phyloP scores from a whole-genome alignment of 2,888 invertebrate genomes.

The Mimachlamys varia region DNA sequence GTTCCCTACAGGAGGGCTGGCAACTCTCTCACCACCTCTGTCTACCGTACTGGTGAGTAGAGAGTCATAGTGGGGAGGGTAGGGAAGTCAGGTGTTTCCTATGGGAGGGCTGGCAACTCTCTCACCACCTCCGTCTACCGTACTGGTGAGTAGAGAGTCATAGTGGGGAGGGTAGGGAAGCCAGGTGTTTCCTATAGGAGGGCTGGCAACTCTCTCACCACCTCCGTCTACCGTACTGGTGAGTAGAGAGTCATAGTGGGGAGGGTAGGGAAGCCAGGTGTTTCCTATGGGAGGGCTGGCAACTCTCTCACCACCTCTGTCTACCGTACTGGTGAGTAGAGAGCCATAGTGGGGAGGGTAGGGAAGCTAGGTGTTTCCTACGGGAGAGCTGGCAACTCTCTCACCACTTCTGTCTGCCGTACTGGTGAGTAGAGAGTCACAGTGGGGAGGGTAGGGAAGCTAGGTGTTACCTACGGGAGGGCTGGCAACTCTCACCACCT shows the following conservation, averaged over 20 bases:
- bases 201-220: slow-evolving; percentile 62
- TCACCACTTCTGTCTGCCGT: slow-evolving; percentile 62
- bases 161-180: too few species aligned
- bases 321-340: slow-evolving; percentile 67
- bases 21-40: slow-evolving; percentile 61
- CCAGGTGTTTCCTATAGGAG: slow-evolving; percentile 64
- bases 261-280: slow-evolving; percentile 66
- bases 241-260: too few species aligned
- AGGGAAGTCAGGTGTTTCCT: slow-evolving; percentile 61
- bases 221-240: slow-evolving; percentile 68
- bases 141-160: slow-evolving; percentile 70
- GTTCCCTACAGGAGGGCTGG: slow-evolving; percentile 67
- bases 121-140: slow-evolving; percentile 63
- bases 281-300: slow-evolving; percentile 66
- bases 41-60: slow-evolving; percentile 66
- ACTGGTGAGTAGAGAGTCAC: slow-evolving; percentile 71
- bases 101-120: slow-evolving; percentile 62
- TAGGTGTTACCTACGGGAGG: slow-evolving; percentile 65
- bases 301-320: slow-evolving; percentile 61
- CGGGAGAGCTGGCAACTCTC: slow-evolving; percentile 64
- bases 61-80: too few species aligned
- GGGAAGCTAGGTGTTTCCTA: slow-evolving; percentile 60
- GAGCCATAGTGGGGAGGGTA: too few species aligned
- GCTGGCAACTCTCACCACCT: slow-evolving; percentile 60
- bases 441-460: too few species aligned